Evolutionary conservation across 1,140 invertebrate species (phyloP).

Genomic region (Leucophenga varia): DNA sequence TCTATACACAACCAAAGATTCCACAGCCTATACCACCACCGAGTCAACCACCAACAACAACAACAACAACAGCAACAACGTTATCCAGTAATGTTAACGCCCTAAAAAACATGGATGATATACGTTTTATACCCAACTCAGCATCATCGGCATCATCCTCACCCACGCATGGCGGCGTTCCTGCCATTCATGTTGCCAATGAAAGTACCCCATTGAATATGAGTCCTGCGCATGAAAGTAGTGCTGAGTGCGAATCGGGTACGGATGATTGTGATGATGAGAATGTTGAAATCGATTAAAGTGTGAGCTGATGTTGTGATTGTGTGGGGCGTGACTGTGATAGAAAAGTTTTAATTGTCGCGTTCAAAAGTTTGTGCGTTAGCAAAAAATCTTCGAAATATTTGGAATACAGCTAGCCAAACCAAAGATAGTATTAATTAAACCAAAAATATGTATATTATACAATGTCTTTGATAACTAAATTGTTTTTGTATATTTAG

Average conservation of each 20-base stretch:
- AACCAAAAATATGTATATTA: too few species aligned
- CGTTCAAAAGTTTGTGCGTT: too few species aligned
- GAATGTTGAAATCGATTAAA: slow-evolving; percentile 54
- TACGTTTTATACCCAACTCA: slow-evolving; percentile 11
- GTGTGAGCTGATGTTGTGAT: neutral
- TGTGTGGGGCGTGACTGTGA: slow-evolving; percentile 23
- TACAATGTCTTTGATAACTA: too few species aligned
- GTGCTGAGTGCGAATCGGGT: slow-evolving; percentile 35
- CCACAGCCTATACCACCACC: slow-evolving; percentile 50
- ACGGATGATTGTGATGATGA: slow-evolving; percentile 41
- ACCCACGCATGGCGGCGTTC: slow-evolving; percentile 24
- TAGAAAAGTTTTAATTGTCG: slow-evolving; percentile 26
- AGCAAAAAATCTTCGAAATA: too few species aligned
- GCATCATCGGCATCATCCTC: slow-evolving; percentile 49
- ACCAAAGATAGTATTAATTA: too few species aligned
- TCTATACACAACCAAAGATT: slow-evolving; percentile 51
- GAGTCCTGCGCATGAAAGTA: slow-evolving; percentile 30
- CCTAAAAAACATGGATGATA: slow-evolving; percentile 1
- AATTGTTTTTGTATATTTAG: too few species aligned
- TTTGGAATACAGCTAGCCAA: too few species aligned
- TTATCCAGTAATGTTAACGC: slow-evolving; percentile 13
- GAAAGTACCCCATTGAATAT: too few species aligned
- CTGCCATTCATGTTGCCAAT: slow-evolving; percentile 17
- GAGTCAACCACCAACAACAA: slow-evolving; percentile 16
- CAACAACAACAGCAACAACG: slow-evolving; percentile 10